Percentiles rank a stretch among this genome's conserved stretches.
Evolutionary conservation across 2,888 invertebrate genomes (phyloP).

Genomic region (Phania funesta): DNA sequence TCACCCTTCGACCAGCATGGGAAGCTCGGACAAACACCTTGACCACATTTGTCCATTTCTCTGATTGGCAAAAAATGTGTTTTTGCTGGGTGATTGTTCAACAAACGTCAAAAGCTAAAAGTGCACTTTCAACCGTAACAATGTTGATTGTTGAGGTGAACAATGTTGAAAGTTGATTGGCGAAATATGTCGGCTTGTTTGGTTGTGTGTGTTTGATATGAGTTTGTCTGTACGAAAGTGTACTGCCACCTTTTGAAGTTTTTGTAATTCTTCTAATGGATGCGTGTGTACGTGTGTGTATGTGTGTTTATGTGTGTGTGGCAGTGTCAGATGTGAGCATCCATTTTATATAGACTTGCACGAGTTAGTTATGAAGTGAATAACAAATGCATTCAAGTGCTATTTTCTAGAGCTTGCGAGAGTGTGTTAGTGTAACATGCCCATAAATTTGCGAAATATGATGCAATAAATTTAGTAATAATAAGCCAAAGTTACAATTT

Average conservation of each 20-base stretch:
- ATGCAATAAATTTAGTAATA: constrained; percentile 53
- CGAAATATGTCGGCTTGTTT: constrained; percentile 44
- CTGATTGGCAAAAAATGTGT: too few relatives aligned
- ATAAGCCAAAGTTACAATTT: constrained; percentile 55
- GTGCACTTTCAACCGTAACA: constrained; percentile 56
- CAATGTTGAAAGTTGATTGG: constrained; percentile 63
- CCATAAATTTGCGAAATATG: constrained; percentile 13
- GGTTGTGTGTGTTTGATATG: background rate
- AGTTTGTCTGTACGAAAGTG: background rate
- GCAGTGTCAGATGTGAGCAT: constrained; percentile 9
- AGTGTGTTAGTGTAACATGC: background rate
- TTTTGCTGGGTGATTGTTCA: constrained; percentile 23
- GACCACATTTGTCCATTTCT: background rate
- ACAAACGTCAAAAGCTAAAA: constrained; percentile 58
- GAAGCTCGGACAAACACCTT: too few relatives aligned
- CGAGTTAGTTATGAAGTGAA: constrained; percentile 51
- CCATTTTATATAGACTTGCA: constrained; percentile 38
- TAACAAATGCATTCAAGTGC: constrained; percentile 36
- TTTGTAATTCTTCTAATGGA: background rate
- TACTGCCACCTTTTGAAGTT: background rate
- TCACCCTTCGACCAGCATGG: too few relatives aligned
- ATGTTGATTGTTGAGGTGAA: constrained; percentile 62
- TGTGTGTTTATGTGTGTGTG: background rate
- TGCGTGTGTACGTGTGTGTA: background rate
- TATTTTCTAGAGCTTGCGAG: constrained; percentile 4